These are phyloP conservation scores for Ceratotherium simum DNA, from an alignment of 2,113 vertebrate genomes.

Conservation along the genomic window DNA sequence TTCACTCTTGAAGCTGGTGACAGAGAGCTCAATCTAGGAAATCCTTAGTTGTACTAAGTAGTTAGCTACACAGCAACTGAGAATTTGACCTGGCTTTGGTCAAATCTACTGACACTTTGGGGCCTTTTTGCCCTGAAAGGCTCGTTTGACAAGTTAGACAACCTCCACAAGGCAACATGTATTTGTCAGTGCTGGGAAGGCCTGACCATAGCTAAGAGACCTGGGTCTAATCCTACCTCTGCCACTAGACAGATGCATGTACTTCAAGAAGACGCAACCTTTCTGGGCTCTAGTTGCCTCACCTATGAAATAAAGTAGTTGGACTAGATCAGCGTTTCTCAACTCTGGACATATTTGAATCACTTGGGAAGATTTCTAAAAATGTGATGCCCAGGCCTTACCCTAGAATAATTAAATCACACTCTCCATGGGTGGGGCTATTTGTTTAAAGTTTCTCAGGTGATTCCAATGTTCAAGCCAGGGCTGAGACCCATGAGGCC, in stretches of 20 bases:
- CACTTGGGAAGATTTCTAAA: not conserved
- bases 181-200: not conserved
- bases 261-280: not conserved
- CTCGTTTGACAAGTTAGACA: not conserved
- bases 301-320: not conserved
- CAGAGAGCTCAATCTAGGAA: not conserved
- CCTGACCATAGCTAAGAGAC: not conserved
- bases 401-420: not conserved
- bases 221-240: not conserved
- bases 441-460: not conserved
- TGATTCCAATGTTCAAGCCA: not conserved
- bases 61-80: not conserved
- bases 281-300: not conserved
- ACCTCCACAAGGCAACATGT: not conserved
- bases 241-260: not conserved
- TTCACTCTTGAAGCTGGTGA: slow-evolving; percentile 15
- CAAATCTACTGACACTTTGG: not conserved
- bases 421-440: fast-evolving
- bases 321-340: not conserved
- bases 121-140: not conserved
- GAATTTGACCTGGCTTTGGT: not conserved
- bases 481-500: not conserved
- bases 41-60: not conserved
- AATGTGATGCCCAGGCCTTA: not conserved
- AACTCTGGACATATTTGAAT: not conserved